Base-by-base conservation (phyloP, 2,797 vertebrate genomes). In the Thamnophis elegans region DNA sequence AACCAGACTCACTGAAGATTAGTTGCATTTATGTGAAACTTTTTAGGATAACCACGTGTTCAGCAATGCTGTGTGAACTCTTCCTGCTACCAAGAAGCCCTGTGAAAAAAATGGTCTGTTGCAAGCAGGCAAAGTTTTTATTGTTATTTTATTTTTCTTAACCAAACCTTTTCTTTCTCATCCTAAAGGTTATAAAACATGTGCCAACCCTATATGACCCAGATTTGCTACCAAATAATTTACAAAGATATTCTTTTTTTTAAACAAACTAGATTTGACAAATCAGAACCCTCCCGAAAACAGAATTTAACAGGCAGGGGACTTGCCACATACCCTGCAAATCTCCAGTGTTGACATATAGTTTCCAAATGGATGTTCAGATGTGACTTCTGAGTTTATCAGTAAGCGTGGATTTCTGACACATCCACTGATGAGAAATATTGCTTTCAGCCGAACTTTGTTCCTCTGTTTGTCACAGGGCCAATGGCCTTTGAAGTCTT, bases 401-500 rank as follows among this genome's bases (percentile, higher is more conserved):
- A 0, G 3, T 65, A 91, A 92, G 36, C 0, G 0, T 89, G 10
- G 26, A 87, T 95, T 95, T 93, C 94, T 94, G 82, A 56, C 32
- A 91, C 87, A 47, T 85, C 88, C 62, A 54, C 91, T 90, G 93
- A 95, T 4, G 4, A 93, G 96, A 88, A 65, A 73, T 87, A 90
- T 89, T 78, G 92, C 88, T 93, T 58, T 95, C 95, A 90, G 93
- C 94, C 93, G 32, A 2, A 3, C 68, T 89, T 94, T 14, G 2
- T 54, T 89, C 92, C 91, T 96, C 94, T 90, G 91, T 91, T 89
- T 93, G 94, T 90, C 90, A 92, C 36, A 73, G 14, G 92, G 88
- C 94, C 91, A 93, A 2, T 0, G 18, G 0, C n/a, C 96, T 97
- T 97, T 97, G 97, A 97, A 97, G 96, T 96, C 95, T 42, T 87